These are phyloP conservation scores for Leucophora obtusa DNA, from an alignment of 2,888 invertebrate species.

Conservation along the genomic window DNA sequence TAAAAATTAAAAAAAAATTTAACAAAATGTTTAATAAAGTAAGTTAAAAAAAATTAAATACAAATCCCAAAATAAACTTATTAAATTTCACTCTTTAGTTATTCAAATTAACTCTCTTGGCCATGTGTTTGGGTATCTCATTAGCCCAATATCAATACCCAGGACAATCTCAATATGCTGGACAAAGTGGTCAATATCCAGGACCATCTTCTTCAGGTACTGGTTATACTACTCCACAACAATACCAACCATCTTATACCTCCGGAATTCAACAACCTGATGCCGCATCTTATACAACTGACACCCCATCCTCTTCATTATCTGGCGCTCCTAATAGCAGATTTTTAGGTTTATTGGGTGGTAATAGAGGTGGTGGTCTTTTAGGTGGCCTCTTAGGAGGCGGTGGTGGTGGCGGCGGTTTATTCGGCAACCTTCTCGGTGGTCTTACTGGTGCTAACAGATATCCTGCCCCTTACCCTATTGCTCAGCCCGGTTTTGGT, in stretches of 20 bases:
- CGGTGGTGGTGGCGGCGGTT: slow-evolving; percentile 28
- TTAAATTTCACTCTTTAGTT: slow-evolving; percentile 10
- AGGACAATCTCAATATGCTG: neutral
- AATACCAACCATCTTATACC: neutral
- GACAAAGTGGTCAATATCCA: slow-evolving; percentile 8
- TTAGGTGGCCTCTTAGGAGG: slow-evolving; percentile 40
- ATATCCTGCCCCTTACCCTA: neutral
- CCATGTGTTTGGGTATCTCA: neutral
- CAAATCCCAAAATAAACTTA: neutral
- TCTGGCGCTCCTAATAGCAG: slow-evolving; percentile 64
- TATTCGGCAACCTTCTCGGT: slow-evolving; percentile 37
- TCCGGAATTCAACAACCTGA: neutral
- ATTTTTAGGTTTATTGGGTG: slow-evolving; percentile 68
- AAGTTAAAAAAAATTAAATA: neutral
- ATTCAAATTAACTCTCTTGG: neutral
- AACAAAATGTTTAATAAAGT: slow-evolving; percentile 36
- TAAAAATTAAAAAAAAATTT: neutral
- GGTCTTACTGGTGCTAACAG: slow-evolving; percentile 32
- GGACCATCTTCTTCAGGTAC: neutral
- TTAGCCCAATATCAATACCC: slow-evolving; percentile 33
- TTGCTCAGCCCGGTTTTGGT: slow-evolving; percentile 25
- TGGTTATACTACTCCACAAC: neutral
- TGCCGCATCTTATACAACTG: neutral
- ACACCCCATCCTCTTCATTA: neutral
- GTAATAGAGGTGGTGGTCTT: slow-evolving; percentile 61